Conservation (phyloP, 2,113 vertebrate genomes). For the Sander vitreus region DNA sequence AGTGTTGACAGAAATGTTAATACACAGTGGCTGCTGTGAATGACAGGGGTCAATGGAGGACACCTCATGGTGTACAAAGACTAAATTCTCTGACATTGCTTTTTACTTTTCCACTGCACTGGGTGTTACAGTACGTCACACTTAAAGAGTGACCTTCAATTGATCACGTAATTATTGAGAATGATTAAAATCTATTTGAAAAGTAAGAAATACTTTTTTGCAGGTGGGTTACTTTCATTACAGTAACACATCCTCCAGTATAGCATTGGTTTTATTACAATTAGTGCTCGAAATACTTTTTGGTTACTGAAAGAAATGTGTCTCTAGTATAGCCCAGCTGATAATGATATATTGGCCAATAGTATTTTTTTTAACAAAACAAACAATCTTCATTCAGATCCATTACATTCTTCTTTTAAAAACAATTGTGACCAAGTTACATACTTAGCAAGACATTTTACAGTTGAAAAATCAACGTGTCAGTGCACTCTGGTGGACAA, state of each 20-base stretch:
- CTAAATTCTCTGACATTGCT: background rate
- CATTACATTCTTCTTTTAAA: background rate
- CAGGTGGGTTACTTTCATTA: background rate
- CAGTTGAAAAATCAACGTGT: background rate
- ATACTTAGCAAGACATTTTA: background rate
- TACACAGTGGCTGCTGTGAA: constrained; percentile 3
- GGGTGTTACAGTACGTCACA: background rate
- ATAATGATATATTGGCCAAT: background rate
- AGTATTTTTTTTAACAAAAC: background rate
- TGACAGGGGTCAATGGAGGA: constrained; percentile 2
- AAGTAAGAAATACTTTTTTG: background rate
- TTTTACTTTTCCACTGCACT: background rate
- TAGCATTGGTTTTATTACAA: no score
- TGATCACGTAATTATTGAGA: background rate
- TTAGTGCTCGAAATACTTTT: background rate
- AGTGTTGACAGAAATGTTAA: background rate
- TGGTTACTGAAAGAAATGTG: background rate
- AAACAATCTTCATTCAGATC: background rate
- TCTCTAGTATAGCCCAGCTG: background rate
- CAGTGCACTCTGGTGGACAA: background rate
- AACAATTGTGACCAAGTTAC: background rate
- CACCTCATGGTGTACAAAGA: background rate
- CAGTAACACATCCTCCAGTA: no score
- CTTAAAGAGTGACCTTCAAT: background rate
- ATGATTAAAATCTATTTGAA: background rate